These are phyloP conservation scores for Nettapus auritus DNA, from an alignment of 2,113 vertebrate species.

Conservation along the genomic window DNA sequence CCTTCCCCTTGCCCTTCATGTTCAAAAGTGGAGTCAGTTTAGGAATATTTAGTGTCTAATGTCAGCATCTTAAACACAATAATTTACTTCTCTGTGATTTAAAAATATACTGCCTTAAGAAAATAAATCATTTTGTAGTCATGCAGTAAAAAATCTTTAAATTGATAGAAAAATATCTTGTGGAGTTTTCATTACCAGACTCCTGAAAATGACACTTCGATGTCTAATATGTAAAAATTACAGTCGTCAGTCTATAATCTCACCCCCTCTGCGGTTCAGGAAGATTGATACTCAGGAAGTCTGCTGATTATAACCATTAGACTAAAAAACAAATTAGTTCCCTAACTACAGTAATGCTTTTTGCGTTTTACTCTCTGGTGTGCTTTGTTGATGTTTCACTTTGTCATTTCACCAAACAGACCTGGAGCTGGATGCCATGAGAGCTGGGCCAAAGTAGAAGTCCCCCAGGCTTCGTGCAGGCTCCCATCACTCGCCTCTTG, in stretches of 20 bases:
- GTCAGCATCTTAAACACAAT: conserved; percentile 4
- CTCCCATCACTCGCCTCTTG: not conserved
- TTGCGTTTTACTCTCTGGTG: not conserved
- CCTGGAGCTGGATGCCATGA: not conserved
- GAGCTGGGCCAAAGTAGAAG: not conserved
- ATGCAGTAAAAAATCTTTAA: not conserved
- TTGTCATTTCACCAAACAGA: not conserved
- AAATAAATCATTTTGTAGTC: not conserved
- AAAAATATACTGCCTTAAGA: not conserved
- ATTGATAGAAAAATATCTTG: conserved; percentile 26
- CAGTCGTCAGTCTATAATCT: conserved; percentile 51
- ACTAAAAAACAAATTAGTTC: conserved; percentile 70
- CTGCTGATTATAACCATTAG: conserved; percentile 69
- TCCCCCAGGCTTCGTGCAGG: not conserved
- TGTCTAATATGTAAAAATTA: conserved; percentile 68
- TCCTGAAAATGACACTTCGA: conserved; percentile 54
- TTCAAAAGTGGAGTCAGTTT: conserved; percentile 14
- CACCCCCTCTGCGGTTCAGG: conserved; percentile 47
- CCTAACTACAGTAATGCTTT: conserved; percentile 21
- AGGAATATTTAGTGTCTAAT: conserved; percentile 35
- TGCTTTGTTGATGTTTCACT: not conserved
- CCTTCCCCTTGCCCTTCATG: not conserved
- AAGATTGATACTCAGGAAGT: conserved; percentile 64
- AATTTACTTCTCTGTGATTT: conserved; percentile 17
- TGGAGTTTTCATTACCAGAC: conserved; percentile 43